phyloP scores from a whole-genome alignment of 2,888 invertebrate species.

The Mythimna impura region DNA sequence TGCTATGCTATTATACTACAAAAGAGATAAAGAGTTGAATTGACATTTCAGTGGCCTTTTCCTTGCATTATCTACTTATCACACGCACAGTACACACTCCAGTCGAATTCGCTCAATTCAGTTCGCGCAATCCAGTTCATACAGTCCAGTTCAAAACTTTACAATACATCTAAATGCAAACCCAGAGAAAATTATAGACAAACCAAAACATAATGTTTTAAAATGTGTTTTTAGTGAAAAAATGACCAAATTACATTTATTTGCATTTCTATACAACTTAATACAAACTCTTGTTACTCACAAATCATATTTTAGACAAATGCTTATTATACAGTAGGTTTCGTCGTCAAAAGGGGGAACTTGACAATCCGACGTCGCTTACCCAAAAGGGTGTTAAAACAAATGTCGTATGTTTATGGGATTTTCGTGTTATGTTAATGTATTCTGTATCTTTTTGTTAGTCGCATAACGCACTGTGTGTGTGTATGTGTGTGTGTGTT shows the following conservation, averaged over 20 bases:
- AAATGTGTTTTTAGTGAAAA: background rate
- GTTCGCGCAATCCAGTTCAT: too few relatives aligned
- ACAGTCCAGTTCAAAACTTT: too few relatives aligned
- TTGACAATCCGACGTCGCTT: slow-evolving; percentile 75
- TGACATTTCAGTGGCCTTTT: too few relatives aligned
- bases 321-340: slow-evolving; percentile 75
- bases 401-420: slow-evolving; percentile 89
- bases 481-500: too few relatives aligned
- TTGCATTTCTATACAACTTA: slow-evolving; percentile 21
- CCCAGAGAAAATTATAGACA: background rate
- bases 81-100: too few relatives aligned
- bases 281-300: slow-evolving; percentile 25
- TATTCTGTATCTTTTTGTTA: slow-evolving; percentile 74
- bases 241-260: slow-evolving; percentile 18
- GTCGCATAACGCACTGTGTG: too few relatives aligned
- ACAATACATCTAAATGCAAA: too few relatives aligned
- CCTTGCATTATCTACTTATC: too few relatives aligned
- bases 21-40: too few relatives aligned
- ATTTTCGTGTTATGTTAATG: slow-evolving; percentile 89
- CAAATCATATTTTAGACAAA: slow-evolving; percentile 65
- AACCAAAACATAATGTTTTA: background rate
- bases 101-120: too few relatives aligned
- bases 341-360: slow-evolving; percentile 75
- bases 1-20: too few relatives aligned
- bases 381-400: slow-evolving; percentile 85